These are phyloP conservation scores for Cheirogaleus major DNA, from an alignment of 2,797 vertebrate species.

Conservation along the genomic window DNA sequence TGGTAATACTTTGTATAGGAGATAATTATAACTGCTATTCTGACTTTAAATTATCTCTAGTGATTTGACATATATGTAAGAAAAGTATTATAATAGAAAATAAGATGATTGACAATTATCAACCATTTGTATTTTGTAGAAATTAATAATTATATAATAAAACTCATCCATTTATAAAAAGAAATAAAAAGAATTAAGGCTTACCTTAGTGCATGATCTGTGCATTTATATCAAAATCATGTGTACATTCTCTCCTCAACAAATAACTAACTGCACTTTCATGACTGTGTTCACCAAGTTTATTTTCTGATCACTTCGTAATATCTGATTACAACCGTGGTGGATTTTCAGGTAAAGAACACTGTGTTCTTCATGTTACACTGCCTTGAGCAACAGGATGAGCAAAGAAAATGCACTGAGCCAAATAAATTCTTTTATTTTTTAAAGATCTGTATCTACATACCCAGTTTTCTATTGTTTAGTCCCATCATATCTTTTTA, in stretches of 20 bases:
- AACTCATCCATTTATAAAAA: neutral
- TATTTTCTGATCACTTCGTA: conserved; percentile 32
- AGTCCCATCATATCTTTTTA: neutral
- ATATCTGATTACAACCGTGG: conserved; percentile 38
- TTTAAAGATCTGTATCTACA: neutral
- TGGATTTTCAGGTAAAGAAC: conserved; percentile 8
- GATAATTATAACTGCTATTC: neutral
- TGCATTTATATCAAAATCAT: neutral
- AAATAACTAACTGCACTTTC: neutral
- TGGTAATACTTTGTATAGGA: neutral
- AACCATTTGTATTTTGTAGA: neutral
- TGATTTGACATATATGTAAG: conserved; percentile 28
- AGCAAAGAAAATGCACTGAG: neutral
- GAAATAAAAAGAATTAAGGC: neutral
- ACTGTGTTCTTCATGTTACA: conserved; percentile 45
- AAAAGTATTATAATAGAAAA: neutral
- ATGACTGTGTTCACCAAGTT: neutral
- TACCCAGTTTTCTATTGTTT: neutral
- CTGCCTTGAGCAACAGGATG: neutral
- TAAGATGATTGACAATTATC: neutral
- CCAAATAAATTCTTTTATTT: neutral
- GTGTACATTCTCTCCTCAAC: conserved; percentile 27
- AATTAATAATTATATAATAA: conserved; percentile 28
- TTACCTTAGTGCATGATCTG: conserved; percentile 42
- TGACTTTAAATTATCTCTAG: neutral